Conservation (phyloP, 2,888 invertebrate genomes). For the Pharmacophagus antenor region DNA sequence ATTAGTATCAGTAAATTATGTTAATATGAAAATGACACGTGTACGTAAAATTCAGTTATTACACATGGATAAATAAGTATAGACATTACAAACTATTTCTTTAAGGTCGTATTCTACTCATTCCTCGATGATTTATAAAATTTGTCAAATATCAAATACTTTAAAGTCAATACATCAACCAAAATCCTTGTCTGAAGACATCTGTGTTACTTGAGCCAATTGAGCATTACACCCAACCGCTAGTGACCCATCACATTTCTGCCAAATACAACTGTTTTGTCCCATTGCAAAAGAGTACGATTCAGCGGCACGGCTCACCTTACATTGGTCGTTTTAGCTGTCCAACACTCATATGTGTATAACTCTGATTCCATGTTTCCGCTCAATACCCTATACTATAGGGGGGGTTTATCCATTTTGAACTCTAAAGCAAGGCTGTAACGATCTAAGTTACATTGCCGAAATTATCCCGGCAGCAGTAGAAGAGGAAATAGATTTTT, state of each 20-base stretch:
- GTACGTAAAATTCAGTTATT: too few species aligned
- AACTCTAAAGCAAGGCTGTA: slow-evolving; percentile 39
- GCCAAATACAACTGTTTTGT: slow-evolving; percentile 39
- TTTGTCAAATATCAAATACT: slow-evolving; percentile 8
- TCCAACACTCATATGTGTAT: slow-evolving; percentile 57
- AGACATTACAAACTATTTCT: too few species aligned
- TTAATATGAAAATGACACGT: too few species aligned
- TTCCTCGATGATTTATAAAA: neutral
- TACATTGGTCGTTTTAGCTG: slow-evolving; percentile 55
- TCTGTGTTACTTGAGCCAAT: slow-evolving; percentile 74
- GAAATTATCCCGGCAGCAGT: slow-evolving; percentile 24
- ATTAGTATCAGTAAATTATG: too few species aligned
- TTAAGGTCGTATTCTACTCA: neutral
- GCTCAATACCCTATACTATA: slow-evolving; percentile 63
- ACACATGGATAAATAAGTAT: too few species aligned
- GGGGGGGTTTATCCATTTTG: slow-evolving; percentile 41
- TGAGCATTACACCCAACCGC: slow-evolving; percentile 59
- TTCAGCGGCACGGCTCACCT: slow-evolving; percentile 47
- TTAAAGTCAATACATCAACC: slow-evolving; percentile 15
- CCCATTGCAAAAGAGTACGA: slow-evolving; percentile 41
- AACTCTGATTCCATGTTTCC: slow-evolving; percentile 74
- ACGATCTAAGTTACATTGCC: slow-evolving; percentile 39
- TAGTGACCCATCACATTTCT: slow-evolving; percentile 49
- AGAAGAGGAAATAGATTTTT: slow-evolving; percentile 44
- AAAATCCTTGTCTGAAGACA: slow-evolving; percentile 55